Conservation (phyloP, 2,113 vertebrate genomes). For the Spermophilus dauricus region DNA sequence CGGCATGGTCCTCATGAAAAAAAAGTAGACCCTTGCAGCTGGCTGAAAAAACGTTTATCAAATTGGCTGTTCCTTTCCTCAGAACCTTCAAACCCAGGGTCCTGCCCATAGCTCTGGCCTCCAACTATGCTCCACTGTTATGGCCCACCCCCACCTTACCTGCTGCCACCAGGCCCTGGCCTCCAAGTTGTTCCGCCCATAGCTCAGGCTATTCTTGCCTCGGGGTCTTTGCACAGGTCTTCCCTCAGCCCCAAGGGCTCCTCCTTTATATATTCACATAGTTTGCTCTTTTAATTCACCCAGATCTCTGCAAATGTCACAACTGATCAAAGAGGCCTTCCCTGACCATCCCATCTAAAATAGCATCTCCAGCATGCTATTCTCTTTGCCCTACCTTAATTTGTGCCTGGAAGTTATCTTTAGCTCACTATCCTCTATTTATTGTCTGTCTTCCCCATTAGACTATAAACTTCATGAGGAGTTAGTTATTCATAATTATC, state of each 20-base stretch:
- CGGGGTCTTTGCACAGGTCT: background rate
- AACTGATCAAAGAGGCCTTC: background rate
- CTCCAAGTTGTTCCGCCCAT: background rate
- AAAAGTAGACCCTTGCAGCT: background rate
- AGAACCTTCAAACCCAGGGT: background rate
- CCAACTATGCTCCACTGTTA: background rate
- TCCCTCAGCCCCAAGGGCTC: background rate
- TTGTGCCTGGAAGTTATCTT: background rate
- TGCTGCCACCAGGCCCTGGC: background rate
- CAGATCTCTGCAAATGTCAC: background rate
- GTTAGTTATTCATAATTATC: background rate
- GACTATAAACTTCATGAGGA: background rate
- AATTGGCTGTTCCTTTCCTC: background rate
- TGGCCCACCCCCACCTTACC: background rate
- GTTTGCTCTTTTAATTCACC: background rate
- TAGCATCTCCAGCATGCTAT: background rate
- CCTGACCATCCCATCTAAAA: background rate
- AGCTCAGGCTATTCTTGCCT: background rate
- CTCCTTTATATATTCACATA: background rate
- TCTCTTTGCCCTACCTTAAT: background rate
- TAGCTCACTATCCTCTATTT: background rate
- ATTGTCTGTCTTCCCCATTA: background rate
- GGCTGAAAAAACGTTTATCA: background rate
- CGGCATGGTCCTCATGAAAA: background rate
- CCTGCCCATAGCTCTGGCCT: background rate